These are phyloP conservation scores for Jacana jacana DNA, from an alignment of 2,113 vertebrate species.

Conservation along the genomic window DNA sequence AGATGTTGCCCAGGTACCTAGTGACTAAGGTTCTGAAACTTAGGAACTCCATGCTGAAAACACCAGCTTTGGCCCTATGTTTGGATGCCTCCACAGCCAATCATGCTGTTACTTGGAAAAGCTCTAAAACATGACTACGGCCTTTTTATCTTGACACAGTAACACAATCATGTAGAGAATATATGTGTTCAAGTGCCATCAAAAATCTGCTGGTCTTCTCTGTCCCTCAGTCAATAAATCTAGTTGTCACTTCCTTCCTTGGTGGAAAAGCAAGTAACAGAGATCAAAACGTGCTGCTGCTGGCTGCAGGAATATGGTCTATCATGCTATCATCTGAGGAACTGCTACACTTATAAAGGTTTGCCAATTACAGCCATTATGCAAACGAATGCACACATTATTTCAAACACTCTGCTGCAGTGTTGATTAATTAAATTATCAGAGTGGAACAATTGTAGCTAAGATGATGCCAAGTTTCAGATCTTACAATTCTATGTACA, in stretches of 20 bases:
- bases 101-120: neutral
- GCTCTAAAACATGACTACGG: neutral
- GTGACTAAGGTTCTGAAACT: neutral
- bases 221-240: constrained; percentile 10
- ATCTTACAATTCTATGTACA: neutral
- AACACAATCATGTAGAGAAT: neutral
- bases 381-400: constrained; percentile 64
- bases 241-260: neutral
- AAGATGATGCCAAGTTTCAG: constrained; percentile 52
- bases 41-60: neutral
- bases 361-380: constrained; percentile 63
- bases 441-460: constrained; percentile 56
- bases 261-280: constrained; percentile 22
- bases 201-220: constrained; percentile 20
- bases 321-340: constrained; percentile 2
- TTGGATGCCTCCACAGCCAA: neutral
- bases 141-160: neutral
- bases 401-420: constrained; percentile 59
- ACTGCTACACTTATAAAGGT: constrained; percentile 23
- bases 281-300: constrained; percentile 20
- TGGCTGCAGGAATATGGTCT: neutral
- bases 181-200: neutral
- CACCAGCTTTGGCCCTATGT: neutral
- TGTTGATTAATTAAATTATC: constrained; percentile 70
- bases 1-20: neutral